Percentiles rank a stretch among this genome's conserved stretches.
Conservation (phyloP, 1,140 invertebrate genomes). For the Aphis craccivora region DNA sequence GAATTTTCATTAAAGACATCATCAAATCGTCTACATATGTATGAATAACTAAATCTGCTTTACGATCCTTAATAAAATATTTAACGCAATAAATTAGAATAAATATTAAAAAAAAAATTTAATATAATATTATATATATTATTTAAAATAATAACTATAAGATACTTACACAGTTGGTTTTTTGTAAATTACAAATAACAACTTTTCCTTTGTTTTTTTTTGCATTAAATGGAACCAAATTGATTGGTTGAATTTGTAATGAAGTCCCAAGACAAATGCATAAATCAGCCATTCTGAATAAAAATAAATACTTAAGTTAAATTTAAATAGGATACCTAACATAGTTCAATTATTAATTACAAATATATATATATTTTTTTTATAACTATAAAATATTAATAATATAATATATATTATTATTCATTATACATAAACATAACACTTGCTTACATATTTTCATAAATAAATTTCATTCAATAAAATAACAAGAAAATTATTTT, state of each 20-base stretch:
- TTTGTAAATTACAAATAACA: conserved; percentile 95
- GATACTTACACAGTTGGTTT: conserved; percentile 89
- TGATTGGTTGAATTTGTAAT: conserved; percentile 96
- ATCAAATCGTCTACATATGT: conserved; percentile 90
- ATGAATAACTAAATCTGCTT: conserved; percentile 88
- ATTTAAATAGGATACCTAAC: background rate
- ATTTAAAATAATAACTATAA: background rate
- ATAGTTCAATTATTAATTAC: too few species aligned
- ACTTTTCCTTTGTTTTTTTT: conserved; percentile 81
- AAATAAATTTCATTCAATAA: background rate
- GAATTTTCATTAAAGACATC: conserved; percentile 75
- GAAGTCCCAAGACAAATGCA: conserved; percentile 89
- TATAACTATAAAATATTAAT: background rate
- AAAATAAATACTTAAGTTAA: background rate
- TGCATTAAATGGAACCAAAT: conserved; percentile 87
- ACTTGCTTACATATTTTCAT: conserved; percentile 62
- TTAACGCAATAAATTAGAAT: background rate
- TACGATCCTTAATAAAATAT: conserved; percentile 77
- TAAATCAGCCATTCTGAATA: conserved; percentile 69
- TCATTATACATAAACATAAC: background rate
- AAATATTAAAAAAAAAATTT: background rate
- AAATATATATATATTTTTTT: background rate
- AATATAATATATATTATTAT: too few species aligned
- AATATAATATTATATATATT: background rate
- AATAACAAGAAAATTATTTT: background rate